Conservation (phyloP, 2,888 invertebrate genomes). For the Acleris literana region DNA sequence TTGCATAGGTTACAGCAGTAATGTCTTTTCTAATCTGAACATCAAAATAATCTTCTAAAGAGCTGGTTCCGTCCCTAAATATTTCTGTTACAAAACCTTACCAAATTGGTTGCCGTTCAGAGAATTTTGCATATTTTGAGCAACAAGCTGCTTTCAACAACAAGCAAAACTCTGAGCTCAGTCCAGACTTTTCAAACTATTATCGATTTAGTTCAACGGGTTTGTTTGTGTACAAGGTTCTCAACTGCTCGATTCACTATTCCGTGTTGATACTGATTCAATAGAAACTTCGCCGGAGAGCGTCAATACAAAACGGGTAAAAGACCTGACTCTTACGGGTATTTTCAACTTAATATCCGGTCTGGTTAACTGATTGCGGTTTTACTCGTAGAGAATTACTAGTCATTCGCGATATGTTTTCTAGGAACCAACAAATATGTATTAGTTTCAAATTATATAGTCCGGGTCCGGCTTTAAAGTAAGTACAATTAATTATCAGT, state of each 20-base stretch:
- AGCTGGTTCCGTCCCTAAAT: too few species aligned
- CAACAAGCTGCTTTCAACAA: slow-evolving; percentile 7
- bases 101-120: not conserved
- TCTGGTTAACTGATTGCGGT: slow-evolving; percentile 3
- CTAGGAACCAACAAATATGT: too few species aligned
- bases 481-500: too few species aligned
- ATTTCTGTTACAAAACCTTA: too few species aligned
- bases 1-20: too few species aligned
- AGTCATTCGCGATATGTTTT: too few species aligned
- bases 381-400: not conserved
- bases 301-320: slow-evolving; percentile 6
- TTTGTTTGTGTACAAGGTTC: slow-evolving; percentile 17
- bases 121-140: slow-evolving; percentile 23
- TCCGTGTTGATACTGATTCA: slow-evolving; percentile 5
- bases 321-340: slow-evolving; percentile 11
- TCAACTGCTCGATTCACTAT: slow-evolving; percentile 14
- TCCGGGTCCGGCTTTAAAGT: too few species aligned
- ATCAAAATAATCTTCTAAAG: too few species aligned
- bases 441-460: too few species aligned
- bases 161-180: slow-evolving; percentile 16
- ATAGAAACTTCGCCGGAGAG: slow-evolving; percentile 14
- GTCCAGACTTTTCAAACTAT: slow-evolving; percentile 12
- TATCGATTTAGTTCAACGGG: slow-evolving; percentile 12
- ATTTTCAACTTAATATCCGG: not conserved
- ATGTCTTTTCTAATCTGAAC: too few species aligned